These are phyloP conservation scores for Periophthalmodon schlosseri DNA, from an alignment of 2,113 vertebrate species.

Conservation along the genomic window DNA sequence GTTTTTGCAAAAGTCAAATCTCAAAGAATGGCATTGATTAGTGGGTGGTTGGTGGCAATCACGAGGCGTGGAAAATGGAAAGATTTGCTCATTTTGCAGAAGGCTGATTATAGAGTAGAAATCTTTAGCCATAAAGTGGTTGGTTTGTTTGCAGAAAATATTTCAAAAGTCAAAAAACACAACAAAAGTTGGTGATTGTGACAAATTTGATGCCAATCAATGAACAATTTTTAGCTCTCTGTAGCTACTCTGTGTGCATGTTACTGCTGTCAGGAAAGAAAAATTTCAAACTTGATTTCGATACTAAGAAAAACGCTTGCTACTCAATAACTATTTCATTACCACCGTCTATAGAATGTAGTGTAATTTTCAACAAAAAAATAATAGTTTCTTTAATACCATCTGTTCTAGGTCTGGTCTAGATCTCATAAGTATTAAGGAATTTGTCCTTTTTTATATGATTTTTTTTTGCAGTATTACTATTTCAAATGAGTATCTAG, in stretches of 20 bases:
- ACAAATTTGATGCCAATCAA: not conserved
- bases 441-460: not conserved
- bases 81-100: slow-evolving; percentile 4
- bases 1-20: not conserved
- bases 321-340: too few relatives aligned
- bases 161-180: not conserved
- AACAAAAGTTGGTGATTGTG: not conserved
- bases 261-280: too few relatives aligned
- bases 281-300: too few relatives aligned
- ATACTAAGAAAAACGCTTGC: too few relatives aligned
- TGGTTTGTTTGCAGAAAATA: not conserved
- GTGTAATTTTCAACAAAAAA: too few relatives aligned
- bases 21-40: not conserved
- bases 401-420: too few relatives aligned
- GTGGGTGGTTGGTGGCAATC: not conserved
- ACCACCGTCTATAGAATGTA: too few relatives aligned
- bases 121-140: not conserved
- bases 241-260: not conserved
- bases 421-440: too few relatives aligned
- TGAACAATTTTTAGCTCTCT: not conserved
- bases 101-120: not conserved
- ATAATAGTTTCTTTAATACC: too few relatives aligned
- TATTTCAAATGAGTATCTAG: too few relatives aligned
- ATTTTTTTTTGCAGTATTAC: too few relatives aligned
- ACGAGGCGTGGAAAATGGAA: not conserved